phyloP scores from a whole-genome alignment of 2,113 vertebrate species.

The Macrotis lagotis region DNA sequence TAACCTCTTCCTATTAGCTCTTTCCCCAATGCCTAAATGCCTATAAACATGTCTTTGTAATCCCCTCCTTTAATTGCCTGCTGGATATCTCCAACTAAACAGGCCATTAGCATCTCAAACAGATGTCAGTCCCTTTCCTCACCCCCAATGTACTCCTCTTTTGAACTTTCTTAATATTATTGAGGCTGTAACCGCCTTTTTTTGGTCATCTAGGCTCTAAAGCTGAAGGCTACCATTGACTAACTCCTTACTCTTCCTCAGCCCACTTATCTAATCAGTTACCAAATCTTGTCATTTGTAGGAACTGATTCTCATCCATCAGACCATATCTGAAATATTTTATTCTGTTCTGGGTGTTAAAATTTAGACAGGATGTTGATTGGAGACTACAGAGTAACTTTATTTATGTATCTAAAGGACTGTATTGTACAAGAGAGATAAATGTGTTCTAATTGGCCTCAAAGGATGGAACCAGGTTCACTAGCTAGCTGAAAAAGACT shows the following conservation, averaged over 20 bases:
- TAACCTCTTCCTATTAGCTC: not conserved
- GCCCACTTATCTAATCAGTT: not conserved
- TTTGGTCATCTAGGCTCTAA: not conserved
- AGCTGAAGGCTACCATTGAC: not conserved
- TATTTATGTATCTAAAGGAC: not conserved
- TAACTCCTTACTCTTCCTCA: not conserved
- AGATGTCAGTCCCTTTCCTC: not conserved
- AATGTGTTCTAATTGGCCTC: not conserved
- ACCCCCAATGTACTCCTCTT: not conserved
- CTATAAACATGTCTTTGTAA: not conserved
- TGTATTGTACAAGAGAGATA: not conserved
- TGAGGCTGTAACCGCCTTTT: not conserved
- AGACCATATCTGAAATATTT: not conserved
- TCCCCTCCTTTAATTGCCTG: not conserved
- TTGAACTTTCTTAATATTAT: not conserved
- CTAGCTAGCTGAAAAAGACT: not conserved
- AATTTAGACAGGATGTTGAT: not conserved
- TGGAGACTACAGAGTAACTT: not conserved
- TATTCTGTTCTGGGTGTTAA: not conserved
- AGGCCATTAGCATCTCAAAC: not conserved
- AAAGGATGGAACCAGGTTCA: not conserved
- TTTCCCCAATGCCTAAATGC: not conserved
- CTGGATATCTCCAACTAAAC: not conserved
- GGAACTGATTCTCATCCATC: not conserved
- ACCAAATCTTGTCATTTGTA: not conserved